Conservation (phyloP, 2,888 invertebrate species). For the Invenusta paracnida region DNA sequence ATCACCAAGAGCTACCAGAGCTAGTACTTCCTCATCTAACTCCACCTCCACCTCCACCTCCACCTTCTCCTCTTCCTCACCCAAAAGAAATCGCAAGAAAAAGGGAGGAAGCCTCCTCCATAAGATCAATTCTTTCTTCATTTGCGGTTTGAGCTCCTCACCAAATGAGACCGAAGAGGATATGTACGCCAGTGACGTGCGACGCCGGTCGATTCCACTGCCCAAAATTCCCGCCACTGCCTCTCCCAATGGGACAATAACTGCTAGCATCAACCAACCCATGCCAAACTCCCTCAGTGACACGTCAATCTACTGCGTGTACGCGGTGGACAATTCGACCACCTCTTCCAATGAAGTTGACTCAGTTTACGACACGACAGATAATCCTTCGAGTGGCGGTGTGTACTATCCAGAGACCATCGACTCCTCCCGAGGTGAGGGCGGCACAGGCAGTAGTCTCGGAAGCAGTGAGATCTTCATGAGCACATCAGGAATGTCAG, state of each 20-base stretch:
- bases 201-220: background rate
- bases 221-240: background rate
- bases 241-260: background rate
- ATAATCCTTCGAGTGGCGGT: background rate
- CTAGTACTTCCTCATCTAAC: too few relatives aligned
- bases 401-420: background rate
- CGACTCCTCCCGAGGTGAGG: background rate
- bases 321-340: background rate
- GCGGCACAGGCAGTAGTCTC: background rate
- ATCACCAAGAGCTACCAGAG: too few relatives aligned
- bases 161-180: background rate
- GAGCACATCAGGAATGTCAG: too few relatives aligned
- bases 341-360: background rate
- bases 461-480: background rate
- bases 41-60: background rate
- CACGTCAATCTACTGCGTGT: background rate
- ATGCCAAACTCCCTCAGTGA: background rate
- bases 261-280: background rate
- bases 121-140: background rate
- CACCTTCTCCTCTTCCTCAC: too few relatives aligned
- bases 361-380: background rate
- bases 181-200: background rate
- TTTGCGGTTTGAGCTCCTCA: background rate
- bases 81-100: background rate
- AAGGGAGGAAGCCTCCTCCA: background rate